Evolutionary conservation across 2,888 invertebrate species (phyloP), one percentile per base, ranked within the genome.

Genomic region (Eupithecia exiguata): DNA sequence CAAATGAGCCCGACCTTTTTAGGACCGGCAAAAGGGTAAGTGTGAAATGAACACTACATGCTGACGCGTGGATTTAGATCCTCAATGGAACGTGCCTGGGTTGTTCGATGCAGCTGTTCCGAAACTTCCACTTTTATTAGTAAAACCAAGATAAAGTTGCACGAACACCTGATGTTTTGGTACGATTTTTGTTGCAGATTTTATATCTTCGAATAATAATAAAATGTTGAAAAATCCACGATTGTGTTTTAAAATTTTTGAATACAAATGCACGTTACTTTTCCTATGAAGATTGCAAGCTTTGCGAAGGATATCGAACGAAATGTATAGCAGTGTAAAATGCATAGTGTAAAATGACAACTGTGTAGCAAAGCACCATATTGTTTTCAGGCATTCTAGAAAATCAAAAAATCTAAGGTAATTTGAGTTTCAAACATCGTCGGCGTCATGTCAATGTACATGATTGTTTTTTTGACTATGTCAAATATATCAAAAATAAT

Each of bases 1-100:
- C 86, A 90, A 91, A 90, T 88, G 90, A 90, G 89, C 84, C 84
- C 87, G 85, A 89, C 90, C 89, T 90, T 91, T 90, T 89, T 87
- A 89, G 86, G 86, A 77, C 84, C 84, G 85, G 84, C 86, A 87
- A 88, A 88, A 88, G 88, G 88, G 88, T 86, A 86, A 90, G 89
- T 90, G 87, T 83, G 85, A 89, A 91, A 91, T 88, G 90, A 89
- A 85, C 87, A 87, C 88, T 87, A 88, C 86, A 85, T 72, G 77
- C 82, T 81, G 72, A 76, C 67, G 74, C 80, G 35, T 38, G 69
- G 79, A 81, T 78, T 69, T 79, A 80, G 68, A 74, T 70, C 68
- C 63, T 53, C 46, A 72, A 67, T 74, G 74, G 75, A 75, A 72
- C 74, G 71, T 78, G 77, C 72, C 61, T 43, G 62, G 75, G 10